These are phyloP conservation scores for Dendrolimus pini DNA, from an alignment of 2,888 invertebrate genomes.

Conservation along the genomic window DNA sequence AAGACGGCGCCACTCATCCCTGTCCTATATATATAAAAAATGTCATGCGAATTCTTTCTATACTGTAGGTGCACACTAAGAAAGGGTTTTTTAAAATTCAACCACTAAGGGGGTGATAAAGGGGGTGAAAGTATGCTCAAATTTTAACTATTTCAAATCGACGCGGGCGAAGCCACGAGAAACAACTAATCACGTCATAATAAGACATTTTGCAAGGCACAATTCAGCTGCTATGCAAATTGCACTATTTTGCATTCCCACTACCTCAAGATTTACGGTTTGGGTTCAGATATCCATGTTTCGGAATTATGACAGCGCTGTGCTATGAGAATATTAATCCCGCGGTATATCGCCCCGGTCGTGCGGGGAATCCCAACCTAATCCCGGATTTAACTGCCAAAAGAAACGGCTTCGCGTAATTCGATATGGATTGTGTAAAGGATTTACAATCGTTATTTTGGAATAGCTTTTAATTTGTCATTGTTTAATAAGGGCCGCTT, in stretches of 20 bases:
- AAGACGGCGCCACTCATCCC: no score
- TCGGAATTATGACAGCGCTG: constrained; percentile 37
- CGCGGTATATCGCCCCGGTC: constrained; percentile 6
- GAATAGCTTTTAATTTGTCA: no score
- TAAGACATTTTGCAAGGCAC: not conserved
- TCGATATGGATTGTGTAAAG: not conserved
- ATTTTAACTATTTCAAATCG: no score
- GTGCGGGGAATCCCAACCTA: not conserved
- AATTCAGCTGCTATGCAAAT: constrained; percentile 2
- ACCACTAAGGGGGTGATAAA: no score
- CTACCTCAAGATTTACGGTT: constrained; percentile 31
- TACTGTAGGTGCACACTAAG: no score
- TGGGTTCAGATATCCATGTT: constrained; percentile 33
- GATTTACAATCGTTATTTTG: not conserved
- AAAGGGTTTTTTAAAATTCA: no score
- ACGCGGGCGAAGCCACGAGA: no score
- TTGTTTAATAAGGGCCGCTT: no score
- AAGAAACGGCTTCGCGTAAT: not conserved
- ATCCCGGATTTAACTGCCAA: not conserved
- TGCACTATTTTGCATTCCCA: constrained; percentile 19
- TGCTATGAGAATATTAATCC: constrained; percentile 38
- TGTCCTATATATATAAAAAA: not conserved
- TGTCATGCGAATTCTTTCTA: no score
- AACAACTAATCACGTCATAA: no score
- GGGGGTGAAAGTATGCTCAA: not conserved